phyloP scores from a whole-genome alignment of 2,113 vertebrate species.

The Hippopotamus amphibius region DNA sequence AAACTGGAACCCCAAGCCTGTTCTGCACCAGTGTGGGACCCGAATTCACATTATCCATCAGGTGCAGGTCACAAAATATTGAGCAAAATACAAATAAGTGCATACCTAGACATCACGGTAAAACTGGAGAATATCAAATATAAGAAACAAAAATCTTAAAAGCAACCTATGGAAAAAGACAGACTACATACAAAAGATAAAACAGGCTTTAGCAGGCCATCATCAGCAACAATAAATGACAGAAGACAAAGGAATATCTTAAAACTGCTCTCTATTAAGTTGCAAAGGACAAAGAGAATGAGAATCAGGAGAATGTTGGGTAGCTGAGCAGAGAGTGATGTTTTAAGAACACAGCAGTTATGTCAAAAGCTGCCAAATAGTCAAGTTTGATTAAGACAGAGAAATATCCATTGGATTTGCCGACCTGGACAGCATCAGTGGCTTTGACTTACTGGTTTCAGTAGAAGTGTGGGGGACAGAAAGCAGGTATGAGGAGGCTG shows the following conservation, averaged over 20 bases:
- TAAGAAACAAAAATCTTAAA: constrained; percentile 19
- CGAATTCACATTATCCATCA: background rate
- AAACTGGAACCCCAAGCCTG: background rate
- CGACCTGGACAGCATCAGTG: background rate
- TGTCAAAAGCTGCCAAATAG: background rate
- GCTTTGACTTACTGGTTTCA: background rate
- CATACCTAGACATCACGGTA: background rate
- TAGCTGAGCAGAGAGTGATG: background rate
- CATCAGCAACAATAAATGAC: background rate
- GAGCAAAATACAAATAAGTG: background rate
- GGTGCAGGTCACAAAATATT: background rate
- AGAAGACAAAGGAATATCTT: constrained; percentile 13
- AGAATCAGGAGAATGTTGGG: background rate
- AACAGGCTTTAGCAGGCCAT: background rate
- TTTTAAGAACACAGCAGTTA: background rate
- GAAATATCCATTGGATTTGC: background rate
- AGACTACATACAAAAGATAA: background rate
- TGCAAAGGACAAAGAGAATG: background rate
- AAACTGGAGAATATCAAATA: background rate
- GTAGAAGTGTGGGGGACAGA: background rate
- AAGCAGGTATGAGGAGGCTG: background rate
- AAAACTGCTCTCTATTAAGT: background rate
- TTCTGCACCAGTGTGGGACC: background rate
- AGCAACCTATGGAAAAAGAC: background rate
- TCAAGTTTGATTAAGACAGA: background rate